Conservation (phyloP, 2,113 vertebrate species). For the Hylia prasina region DNA sequence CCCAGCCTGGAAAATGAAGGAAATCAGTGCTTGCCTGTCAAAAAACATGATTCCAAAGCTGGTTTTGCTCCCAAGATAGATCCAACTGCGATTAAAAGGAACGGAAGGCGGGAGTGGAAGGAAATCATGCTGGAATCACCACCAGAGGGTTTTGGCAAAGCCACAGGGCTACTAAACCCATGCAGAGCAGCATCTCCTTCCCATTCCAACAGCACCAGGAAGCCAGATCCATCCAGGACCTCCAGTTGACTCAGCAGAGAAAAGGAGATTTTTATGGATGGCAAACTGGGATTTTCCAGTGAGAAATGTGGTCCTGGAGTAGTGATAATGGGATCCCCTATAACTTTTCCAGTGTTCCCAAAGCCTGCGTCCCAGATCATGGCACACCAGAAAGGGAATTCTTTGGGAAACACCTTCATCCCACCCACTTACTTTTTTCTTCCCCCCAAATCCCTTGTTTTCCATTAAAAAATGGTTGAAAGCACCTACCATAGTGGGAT, state of each 20-base stretch:
- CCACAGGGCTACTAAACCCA: rapidly evolving
- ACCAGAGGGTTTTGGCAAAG: background rate
- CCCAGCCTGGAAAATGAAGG: background rate
- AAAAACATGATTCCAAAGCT: background rate
- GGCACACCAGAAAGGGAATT: rapidly evolving
- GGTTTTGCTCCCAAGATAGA: background rate
- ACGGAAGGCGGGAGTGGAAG: background rate
- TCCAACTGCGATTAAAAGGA: background rate
- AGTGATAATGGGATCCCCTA: rapidly evolving
- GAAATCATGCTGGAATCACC: background rate
- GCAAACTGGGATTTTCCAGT: background rate
- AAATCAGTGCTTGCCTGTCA: background rate
- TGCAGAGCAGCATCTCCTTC: rapidly evolving
- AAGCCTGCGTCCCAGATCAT: rapidly evolving
- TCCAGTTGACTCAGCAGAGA: rapidly evolving
- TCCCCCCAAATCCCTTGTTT: background rate
- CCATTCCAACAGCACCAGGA: background rate
- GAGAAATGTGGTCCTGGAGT: rapidly evolving
- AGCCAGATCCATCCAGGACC: background rate
- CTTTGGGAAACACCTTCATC: background rate
- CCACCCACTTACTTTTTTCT: background rate
- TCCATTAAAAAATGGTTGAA: background rate
- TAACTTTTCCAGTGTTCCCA: background rate
- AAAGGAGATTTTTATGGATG: background rate
- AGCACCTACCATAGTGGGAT: background rate